Evolutionary conservation across 2,888 invertebrate species (phyloP).

Genomic region (Sepioteuthis lessoniana): DNA sequence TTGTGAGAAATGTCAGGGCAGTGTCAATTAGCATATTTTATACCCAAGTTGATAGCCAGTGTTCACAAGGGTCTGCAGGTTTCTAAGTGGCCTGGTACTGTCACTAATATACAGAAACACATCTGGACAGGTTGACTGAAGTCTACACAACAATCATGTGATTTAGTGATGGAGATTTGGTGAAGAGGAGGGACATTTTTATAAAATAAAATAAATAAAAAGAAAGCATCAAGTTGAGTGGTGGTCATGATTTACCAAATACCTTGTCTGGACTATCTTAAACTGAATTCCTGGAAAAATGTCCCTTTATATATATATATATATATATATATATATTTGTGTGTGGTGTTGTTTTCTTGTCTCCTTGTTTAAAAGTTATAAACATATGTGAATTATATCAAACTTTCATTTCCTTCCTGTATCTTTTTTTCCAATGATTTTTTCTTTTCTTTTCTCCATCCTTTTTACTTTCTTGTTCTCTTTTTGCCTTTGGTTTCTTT

Average conservation of each 20-base stretch:
- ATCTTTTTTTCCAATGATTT: too few relatives aligned
- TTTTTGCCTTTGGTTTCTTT: neutral
- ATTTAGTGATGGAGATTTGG: neutral
- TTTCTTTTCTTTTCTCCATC: neutral
- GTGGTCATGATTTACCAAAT: conserved; percentile 3
- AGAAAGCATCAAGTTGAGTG: neutral
- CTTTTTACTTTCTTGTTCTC: neutral
- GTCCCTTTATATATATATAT: too few relatives aligned
- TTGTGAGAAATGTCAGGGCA: neutral
- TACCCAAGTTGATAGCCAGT: neutral
- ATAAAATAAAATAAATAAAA: neutral
- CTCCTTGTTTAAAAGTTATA: neutral
- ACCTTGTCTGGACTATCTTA: neutral
- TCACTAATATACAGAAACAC: neutral
- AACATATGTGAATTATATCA: neutral
- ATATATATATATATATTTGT: too few relatives aligned
- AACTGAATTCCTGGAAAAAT: neutral
- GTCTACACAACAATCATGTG: neutral
- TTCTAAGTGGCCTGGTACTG: neutral
- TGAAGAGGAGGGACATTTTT: neutral
- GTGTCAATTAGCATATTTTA: conserved; percentile 8
- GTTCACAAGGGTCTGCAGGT: neutral
- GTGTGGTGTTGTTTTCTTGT: too few relatives aligned
- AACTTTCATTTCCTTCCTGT: neutral
- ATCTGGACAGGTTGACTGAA: neutral